These are phyloP conservation scores for Datnioides undecimradiatus DNA, from an alignment of 2,113 vertebrate species.

Conservation along the genomic window DNA sequence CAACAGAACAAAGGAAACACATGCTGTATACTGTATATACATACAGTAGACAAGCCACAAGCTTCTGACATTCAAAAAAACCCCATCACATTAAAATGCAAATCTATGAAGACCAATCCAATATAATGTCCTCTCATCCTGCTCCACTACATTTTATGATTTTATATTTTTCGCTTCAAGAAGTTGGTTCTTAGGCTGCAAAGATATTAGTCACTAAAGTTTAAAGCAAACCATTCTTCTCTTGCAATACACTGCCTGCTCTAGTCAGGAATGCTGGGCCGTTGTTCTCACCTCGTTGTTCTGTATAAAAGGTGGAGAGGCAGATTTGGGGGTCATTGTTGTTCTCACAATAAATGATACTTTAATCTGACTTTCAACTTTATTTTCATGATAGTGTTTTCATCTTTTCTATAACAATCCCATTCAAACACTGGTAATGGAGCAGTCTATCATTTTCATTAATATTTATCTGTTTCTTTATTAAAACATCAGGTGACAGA, in stretches of 20 bases:
- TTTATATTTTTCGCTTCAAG: background rate
- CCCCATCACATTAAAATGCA: background rate
- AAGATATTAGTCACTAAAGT: background rate
- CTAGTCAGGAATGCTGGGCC: no score
- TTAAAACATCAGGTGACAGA: no score
- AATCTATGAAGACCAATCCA: background rate
- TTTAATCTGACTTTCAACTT: background rate
- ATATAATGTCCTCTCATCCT: background rate
- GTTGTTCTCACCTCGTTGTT: no score
- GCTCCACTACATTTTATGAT: background rate
- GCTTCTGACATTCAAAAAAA: background rate
- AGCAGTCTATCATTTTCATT: no score
- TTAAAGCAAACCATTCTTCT: background rate
- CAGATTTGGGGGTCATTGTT: no score
- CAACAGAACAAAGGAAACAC: constrained; percentile 48
- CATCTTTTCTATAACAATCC: background rate
- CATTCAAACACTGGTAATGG: background rate
- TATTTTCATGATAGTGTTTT: background rate
- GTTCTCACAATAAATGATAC: background rate
- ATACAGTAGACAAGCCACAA: constrained; percentile 10
- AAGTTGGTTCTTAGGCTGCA: background rate
- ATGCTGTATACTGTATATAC: constrained; percentile 7
- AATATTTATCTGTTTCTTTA: no score
- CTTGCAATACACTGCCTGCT: no score
- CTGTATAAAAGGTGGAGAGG: no score